Evolutionary conservation across 2,113 vertebrate genomes (phyloP).

Genomic region (Myotis lucifugus): DNA sequence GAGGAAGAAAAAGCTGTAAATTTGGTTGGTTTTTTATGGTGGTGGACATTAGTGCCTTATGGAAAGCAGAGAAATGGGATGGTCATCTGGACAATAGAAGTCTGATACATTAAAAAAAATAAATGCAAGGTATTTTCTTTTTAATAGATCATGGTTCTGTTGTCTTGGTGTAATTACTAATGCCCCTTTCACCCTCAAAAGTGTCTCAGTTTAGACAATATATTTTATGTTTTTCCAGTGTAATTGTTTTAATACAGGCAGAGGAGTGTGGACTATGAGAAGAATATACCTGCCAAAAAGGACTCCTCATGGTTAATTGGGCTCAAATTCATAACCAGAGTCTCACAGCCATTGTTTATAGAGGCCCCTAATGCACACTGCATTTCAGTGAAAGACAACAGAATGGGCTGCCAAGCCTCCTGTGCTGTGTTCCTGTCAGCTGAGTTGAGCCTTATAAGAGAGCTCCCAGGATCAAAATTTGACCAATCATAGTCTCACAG

Average conservation of each 20-base stretch:
- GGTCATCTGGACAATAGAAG: background rate
- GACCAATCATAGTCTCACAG: background rate
- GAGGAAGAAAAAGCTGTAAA: background rate
- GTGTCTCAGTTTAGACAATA: background rate
- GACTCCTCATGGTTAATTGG: background rate
- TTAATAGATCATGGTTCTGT: background rate
- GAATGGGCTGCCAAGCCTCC: background rate
- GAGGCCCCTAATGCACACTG: background rate
- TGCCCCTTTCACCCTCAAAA: background rate
- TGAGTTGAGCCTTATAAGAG: background rate
- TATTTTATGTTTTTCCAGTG: background rate
- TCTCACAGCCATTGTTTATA: background rate
- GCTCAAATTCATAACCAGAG: background rate
- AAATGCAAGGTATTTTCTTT: background rate
- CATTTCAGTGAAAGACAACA: background rate
- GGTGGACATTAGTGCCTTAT: background rate
- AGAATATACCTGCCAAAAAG: background rate
- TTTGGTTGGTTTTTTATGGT: background rate
- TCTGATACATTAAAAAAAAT: background rate
- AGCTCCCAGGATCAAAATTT: background rate
- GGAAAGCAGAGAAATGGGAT: background rate
- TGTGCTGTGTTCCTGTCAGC: background rate
- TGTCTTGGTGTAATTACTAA: background rate
- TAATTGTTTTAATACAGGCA: conserved; percentile 12
- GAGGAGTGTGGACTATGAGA: background rate